Evolutionary conservation across 2,113 vertebrate genomes (phyloP).

Genomic region (Chiloscyllium plagiosum): DNA sequence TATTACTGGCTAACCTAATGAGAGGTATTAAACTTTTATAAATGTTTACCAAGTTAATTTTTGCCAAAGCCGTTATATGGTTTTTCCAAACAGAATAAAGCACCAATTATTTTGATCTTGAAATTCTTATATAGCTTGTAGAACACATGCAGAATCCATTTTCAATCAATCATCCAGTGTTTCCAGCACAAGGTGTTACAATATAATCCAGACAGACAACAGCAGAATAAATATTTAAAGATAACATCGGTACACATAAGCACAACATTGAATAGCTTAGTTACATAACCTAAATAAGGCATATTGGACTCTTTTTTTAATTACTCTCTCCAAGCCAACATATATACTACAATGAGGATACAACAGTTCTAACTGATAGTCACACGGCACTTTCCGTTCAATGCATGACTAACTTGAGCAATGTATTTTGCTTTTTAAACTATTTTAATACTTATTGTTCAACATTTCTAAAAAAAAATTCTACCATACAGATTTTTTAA

Average conservation of each 20-base stretch:
- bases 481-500: neutral
- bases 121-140: neutral
- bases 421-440: neutral
- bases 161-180: neutral
- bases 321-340: neutral
- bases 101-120: neutral
- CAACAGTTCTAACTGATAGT: neutral
- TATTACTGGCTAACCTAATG: neutral
- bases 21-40: neutral
- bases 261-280: neutral
- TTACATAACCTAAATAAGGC: neutral
- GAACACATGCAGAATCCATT: constrained; percentile 17
- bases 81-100: neutral
- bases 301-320: constrained; percentile 3
- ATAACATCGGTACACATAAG: constrained; percentile 8
- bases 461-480: constrained; percentile 15
- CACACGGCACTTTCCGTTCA: neutral
- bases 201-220: neutral
- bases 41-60: neutral
- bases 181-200: neutral
- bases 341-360: constrained; percentile 8
- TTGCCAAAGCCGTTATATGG: neutral
- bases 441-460: neutral
- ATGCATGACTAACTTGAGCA: neutral
- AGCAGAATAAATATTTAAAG: neutral